Evolutionary conservation across 2,797 vertebrate genomes (phyloP), one percentile per base, ranked within the genome.

Genomic region (Thunnus albacares): DNA sequence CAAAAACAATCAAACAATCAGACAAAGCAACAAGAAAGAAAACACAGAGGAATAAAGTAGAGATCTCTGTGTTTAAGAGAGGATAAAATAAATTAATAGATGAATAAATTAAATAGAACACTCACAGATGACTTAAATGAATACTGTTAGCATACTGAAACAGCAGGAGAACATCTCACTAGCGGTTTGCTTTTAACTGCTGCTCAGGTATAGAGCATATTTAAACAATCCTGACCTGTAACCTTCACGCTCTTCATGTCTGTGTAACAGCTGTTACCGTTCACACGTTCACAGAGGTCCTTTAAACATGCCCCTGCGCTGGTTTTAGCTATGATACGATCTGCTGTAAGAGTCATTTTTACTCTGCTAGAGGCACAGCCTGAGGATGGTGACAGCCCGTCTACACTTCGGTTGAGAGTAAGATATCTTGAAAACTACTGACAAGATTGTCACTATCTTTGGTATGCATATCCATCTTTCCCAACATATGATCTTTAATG

Each of bases 1-100:
- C 69, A 49, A 59, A 59, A 67, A 71, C 49, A 53, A 63, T 61
- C 26, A 28, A 58, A 70, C 24, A 74, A 49, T 51, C 69, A 71
- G 45, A 64, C 41, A 1, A 33, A 1, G 0, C 4, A 30, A 59
- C 15, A 1, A 18, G n/a, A 38, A 7, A 45, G 45, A 20, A 65
- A 28, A 49, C 3, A 7, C n/a, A 17, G 3, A 18, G 20, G 1
- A 53, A 58, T 6, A 13, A 60, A 22, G 38, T 5, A 20, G 28
- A 83, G 24, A n/a, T 1, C 12, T 65, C 24, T 24, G 43, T 0
- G 8, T 12, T 11, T 38, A 17, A 26, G 30, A 49, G 18, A 24
- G 24, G 24, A 24, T 24, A 24, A 24, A 24, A 24, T 24, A 24
- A 2, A 24, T 24, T 24, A 24, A 24, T 24, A 24, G 24, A 24